Base-by-base conservation (phyloP, 2,888 invertebrate genomes). In the Standfussiana lucernea region DNA sequence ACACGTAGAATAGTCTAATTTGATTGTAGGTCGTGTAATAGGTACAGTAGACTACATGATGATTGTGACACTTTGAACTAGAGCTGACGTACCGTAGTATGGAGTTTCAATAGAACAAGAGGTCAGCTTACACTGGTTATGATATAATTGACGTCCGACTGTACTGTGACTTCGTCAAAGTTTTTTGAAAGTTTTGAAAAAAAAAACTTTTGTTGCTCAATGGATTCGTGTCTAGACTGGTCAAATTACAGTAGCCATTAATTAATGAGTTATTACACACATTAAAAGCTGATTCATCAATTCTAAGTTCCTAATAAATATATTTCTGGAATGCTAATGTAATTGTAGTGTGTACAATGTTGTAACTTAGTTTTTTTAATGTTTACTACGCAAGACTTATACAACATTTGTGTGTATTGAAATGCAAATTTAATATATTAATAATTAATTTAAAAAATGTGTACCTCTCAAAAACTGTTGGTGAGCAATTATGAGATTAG, bases 231-330 rank as follows among this genome's bases (percentile, higher is more conserved):
- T 42, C 50, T 80, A 80, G 59, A 59, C 65, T 0, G 24, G 2
- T 35, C 24, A 28, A 59, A 65, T 72, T 40, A 72, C 18, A 45
- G 18, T 64, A 15, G 76, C 53, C 53, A 50, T 83, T 86, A 72
- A 78, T 77, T 72, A 72, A 69, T 68, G 71, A 77, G 64, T 32
- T 40, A 65, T n/a, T 40, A n/a, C n/a, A 15, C 10, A 53, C 32
- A 68, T 71, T 65, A 37, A 15, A 56, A n/a, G 70, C 45, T 86
- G 83, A 78, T 73, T 85, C 78, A 85, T 61, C 64, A 24, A 62
- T 75, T 85, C 35, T 70, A 37, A 37, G 35, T 24, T 5, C 3
- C 40, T 37, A 37, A 40, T 77, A 42, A 40, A 56, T 56, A 8
- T 40, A 24, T 21, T 28, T 62, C 56, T 64, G 24, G 50, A 50